Conservation (phyloP, 2,113 vertebrate species). For the Lamprotornis superbus region DNA sequence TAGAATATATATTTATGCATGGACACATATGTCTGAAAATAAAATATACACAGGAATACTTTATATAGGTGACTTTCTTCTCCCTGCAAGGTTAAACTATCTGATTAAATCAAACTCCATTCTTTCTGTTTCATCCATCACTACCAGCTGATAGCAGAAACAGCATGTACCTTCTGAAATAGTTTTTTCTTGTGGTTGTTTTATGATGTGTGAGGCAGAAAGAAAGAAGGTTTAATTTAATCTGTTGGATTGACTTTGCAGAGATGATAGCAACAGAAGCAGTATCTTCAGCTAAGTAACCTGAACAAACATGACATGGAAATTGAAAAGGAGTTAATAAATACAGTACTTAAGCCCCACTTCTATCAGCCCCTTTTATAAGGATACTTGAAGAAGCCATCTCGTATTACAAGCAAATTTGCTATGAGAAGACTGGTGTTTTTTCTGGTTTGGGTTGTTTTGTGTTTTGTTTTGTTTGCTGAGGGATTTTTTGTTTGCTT, state of each 20-base stretch:
- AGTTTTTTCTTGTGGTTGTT: background rate
- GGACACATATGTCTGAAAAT: background rate
- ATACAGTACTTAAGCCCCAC: background rate
- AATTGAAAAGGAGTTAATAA: slow-evolving; percentile 35
- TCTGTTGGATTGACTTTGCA: slow-evolving; percentile 26
- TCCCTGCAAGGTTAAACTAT: slow-evolving; percentile 43
- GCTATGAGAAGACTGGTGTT: background rate
- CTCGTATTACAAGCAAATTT: background rate
- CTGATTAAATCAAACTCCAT: slow-evolving; percentile 35
- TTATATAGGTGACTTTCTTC: slow-evolving; percentile 16
- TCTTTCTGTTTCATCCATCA: slow-evolving; percentile 45
- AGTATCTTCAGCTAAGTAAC: slow-evolving; percentile 25
- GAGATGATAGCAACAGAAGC: background rate
- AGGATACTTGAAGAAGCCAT: background rate
- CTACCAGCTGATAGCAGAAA: slow-evolving; percentile 36
- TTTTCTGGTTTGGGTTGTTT: background rate
- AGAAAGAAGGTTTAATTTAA: slow-evolving; percentile 36
- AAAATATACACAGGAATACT: slow-evolving; percentile 24
- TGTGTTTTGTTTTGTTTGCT: background rate
- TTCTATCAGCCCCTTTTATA: background rate
- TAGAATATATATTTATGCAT: background rate
- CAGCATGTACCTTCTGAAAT: background rate
- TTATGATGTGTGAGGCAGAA: slow-evolving; percentile 31
- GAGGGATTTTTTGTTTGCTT: background rate
- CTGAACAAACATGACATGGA: slow-evolving; percentile 18